A percentile compares a stretch with the other conserved stretches of the same genome.
Evolutionary conservation across 1,140 invertebrate genomes (phyloP).

Genomic region (Achroia grisella): DNA sequence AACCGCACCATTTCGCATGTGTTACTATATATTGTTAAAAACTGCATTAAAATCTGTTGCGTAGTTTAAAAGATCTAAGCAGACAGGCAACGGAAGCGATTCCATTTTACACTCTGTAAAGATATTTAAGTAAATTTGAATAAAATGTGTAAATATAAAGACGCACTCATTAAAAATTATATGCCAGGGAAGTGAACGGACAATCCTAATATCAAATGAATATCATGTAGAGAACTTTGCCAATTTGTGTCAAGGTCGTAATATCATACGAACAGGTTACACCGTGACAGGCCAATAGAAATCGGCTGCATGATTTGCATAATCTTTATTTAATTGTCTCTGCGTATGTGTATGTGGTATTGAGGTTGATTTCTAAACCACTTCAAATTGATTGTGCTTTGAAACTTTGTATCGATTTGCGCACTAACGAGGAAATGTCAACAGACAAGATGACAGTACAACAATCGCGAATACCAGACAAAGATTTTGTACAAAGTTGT

Average conservation of each 20-base stretch:
- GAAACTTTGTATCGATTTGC: too few relatives aligned
- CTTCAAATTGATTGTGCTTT: not conserved
- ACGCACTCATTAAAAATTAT: too few relatives aligned
- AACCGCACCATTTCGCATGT: too few relatives aligned
- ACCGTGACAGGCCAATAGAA: constrained; percentile 8
- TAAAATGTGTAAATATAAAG: too few relatives aligned
- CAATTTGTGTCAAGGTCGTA: constrained; percentile 17
- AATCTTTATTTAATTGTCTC: constrained; percentile 60
- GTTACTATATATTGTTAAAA: too few relatives aligned
- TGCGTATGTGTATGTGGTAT: constrained; percentile 14
- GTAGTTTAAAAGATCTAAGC: too few relatives aligned
- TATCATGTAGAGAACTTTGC: constrained; percentile 9
- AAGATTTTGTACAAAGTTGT: too few relatives aligned
- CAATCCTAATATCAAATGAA: constrained; percentile 20
- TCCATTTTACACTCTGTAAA: too few relatives aligned
- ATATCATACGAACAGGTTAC: constrained; percentile 1
- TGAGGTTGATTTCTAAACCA: constrained; percentile 26
- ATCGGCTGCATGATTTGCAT: constrained; percentile 38
- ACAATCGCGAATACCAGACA: not conserved
- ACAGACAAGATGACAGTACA: constrained; percentile 3
- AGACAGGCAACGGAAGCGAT: too few relatives aligned
- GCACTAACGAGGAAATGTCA: too few relatives aligned
- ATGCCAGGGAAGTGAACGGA: constrained; percentile 13
- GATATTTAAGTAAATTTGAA: too few relatives aligned
- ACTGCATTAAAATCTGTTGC: too few relatives aligned